Evolutionary conservation across 2,113 vertebrate genomes (phyloP).

Genomic region (Piprites chloris): DNA sequence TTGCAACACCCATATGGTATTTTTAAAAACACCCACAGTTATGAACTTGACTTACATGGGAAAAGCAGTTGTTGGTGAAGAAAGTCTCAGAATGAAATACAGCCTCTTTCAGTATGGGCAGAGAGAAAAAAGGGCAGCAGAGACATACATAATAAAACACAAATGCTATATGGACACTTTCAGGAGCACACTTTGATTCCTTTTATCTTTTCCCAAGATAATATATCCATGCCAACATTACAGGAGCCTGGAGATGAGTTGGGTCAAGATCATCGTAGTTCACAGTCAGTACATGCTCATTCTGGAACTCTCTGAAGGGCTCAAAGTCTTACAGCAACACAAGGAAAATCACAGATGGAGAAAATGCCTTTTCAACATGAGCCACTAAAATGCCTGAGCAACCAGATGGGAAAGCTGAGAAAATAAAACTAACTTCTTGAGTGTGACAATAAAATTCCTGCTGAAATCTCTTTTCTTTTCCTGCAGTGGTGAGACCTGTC

Average conservation of each 20-base stretch:
- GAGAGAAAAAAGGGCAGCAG: not conserved
- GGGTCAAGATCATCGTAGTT: not conserved
- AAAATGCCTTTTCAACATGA: not conserved
- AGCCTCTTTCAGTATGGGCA: not conserved
- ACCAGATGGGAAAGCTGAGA: not conserved
- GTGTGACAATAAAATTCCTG: not conserved
- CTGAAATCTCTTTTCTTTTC: not conserved
- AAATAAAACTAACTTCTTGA: not conserved
- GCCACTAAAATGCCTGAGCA: not conserved
- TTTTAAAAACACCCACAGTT: not conserved
- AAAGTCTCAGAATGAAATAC: not conserved
- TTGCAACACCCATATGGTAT: not conserved
- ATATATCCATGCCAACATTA: not conserved
- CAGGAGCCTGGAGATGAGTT: not conserved
- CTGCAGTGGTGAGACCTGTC: not conserved
- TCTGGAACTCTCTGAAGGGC: not conserved
- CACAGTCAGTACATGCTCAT: not conserved
- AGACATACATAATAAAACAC: not conserved
- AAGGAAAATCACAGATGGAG: not conserved
- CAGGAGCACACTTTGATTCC: not conserved
- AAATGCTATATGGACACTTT: not conserved
- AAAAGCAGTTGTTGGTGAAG: not conserved
- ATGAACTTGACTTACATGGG: not conserved
- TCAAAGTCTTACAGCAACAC: not conserved
- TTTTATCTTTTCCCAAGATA: not conserved